A percentile compares a stretch with the other conserved stretches of the same genome.
These are phyloP conservation scores for Gymnosoma rotundatum DNA, from an alignment of 2,888 invertebrate species.

Conservation along the genomic window DNA sequence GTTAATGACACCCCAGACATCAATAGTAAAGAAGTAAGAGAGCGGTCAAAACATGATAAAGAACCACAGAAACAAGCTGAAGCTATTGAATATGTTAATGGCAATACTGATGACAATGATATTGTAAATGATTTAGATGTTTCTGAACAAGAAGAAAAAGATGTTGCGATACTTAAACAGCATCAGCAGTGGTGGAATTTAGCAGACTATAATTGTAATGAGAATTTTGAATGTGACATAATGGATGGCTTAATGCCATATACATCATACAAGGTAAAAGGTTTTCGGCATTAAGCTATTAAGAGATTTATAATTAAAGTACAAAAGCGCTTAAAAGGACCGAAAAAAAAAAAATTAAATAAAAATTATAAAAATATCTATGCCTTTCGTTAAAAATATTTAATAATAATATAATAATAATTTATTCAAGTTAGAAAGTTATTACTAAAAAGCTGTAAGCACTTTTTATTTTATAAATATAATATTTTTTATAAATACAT, in stretches of 20 bases:
- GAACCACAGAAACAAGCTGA: slow-evolving; percentile 25
- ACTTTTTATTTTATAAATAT: too few species aligned
- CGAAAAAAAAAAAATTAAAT: too few species aligned
- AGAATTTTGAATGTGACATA: slow-evolving; percentile 85
- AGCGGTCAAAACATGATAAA: slow-evolving; percentile 42
- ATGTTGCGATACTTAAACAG: neutral
- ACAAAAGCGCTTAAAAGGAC: neutral
- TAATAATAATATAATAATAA: too few species aligned
- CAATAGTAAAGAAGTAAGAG: slow-evolving; percentile 81
- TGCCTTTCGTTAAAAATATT: too few species aligned
- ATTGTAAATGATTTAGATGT: slow-evolving; percentile 83
- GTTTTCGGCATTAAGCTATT: neutral
- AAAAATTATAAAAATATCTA: too few species aligned
- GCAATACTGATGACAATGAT: slow-evolving; percentile 88
- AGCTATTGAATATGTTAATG: slow-evolving; percentile 83
- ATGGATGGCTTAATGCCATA: slow-evolving; percentile 92
- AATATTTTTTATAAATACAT: too few species aligned
- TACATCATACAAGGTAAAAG: slow-evolving; percentile 91
- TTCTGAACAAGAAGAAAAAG: slow-evolving; percentile 12
- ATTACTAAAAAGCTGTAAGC: too few species aligned
- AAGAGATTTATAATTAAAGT: neutral
- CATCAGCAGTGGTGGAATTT: slow-evolving; percentile 88
- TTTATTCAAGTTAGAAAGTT: too few species aligned
- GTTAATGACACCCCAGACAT: slow-evolving; percentile 62
- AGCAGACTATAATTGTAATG: slow-evolving; percentile 83